Conservation (phyloP, 2,888 invertebrate species). For the Nasonia oneida region DNA sequence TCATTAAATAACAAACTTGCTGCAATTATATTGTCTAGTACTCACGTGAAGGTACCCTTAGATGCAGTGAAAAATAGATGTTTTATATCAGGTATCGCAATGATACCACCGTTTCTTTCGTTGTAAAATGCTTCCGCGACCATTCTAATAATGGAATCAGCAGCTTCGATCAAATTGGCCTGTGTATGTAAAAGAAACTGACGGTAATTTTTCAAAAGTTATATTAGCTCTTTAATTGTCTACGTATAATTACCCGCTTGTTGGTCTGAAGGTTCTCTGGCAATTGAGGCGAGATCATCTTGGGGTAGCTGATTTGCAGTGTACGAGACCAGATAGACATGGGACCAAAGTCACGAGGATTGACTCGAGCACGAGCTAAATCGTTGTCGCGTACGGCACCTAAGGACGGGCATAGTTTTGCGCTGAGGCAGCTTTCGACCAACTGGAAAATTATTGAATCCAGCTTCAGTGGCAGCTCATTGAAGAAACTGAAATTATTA, state of each 20-base stretch:
- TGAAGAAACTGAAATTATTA: conserved; percentile 30
- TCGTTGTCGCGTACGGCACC: neutral
- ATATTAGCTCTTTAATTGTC: neutral
- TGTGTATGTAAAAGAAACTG: neutral
- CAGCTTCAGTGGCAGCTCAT: neutral
- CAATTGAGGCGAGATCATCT: conserved; percentile 15
- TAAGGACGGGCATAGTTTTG: neutral
- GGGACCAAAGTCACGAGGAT: conserved; percentile 21
- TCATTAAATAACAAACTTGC: neutral
- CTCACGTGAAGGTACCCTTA: conserved; percentile 33
- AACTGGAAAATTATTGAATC: neutral
- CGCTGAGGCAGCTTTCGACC: conserved; percentile 19
- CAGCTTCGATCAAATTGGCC: conserved; percentile 22
- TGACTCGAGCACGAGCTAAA: neutral
- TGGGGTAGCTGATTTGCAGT: conserved; percentile 14
- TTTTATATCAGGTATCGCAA: conserved; percentile 19
- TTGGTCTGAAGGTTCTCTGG: neutral
- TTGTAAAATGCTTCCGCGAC: neutral
- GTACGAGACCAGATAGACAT: conserved; percentile 26
- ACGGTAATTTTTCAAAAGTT: neutral
- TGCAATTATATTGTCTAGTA: neutral
- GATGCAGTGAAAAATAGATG: neutral
- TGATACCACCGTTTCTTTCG: conserved; percentile 7
- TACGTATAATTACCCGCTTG: conserved; percentile 14
- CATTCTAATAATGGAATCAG: conserved; percentile 9